Conservation (phyloP, 2,888 invertebrate species). For the Apamea epomidion region DNA sequence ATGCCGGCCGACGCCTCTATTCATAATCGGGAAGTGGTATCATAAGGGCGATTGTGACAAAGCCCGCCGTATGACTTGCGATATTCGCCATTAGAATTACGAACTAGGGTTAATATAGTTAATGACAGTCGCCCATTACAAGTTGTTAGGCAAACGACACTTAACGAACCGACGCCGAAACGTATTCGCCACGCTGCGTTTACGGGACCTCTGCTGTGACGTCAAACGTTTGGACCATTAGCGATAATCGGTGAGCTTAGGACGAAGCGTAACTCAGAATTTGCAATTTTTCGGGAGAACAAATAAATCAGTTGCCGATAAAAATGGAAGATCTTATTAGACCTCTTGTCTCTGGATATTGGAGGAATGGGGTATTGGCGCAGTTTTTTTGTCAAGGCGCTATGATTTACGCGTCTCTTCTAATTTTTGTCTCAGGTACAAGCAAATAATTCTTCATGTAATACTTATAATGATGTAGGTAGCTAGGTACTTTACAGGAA, state of each 20-base stretch:
- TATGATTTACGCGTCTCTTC: background rate
- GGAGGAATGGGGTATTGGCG: background rate
- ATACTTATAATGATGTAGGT: background rate
- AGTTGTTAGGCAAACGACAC: conserved; percentile 87
- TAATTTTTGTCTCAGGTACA: background rate
- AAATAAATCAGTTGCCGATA: background rate
- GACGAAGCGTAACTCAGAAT: conserved; percentile 25
- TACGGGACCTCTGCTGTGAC: conserved; percentile 76
- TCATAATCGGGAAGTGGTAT: conserved; percentile 69
- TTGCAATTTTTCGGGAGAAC: conserved; percentile 1
- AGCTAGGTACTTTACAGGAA: background rate
- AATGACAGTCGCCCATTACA: conserved; percentile 87
- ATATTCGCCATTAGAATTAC: conserved; percentile 80
- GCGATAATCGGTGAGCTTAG: conserved; percentile 50
- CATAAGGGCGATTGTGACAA: conserved; percentile 67
- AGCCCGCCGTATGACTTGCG: conserved; percentile 83
- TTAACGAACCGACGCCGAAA: conserved; percentile 88
- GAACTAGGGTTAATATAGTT: conserved; percentile 88
- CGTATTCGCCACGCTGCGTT: conserved; percentile 87
- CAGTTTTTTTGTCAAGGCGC: conserved; percentile 17
- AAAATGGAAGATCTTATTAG: background rate
- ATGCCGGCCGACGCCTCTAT: conserved; percentile 64
- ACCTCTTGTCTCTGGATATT: background rate
- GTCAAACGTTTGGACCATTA: conserved; percentile 71
- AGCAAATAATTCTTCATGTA: background rate